These are phyloP conservation scores for Poecilia latipinna DNA, from an alignment of 2,113 vertebrate species.

Conservation along the genomic window DNA sequence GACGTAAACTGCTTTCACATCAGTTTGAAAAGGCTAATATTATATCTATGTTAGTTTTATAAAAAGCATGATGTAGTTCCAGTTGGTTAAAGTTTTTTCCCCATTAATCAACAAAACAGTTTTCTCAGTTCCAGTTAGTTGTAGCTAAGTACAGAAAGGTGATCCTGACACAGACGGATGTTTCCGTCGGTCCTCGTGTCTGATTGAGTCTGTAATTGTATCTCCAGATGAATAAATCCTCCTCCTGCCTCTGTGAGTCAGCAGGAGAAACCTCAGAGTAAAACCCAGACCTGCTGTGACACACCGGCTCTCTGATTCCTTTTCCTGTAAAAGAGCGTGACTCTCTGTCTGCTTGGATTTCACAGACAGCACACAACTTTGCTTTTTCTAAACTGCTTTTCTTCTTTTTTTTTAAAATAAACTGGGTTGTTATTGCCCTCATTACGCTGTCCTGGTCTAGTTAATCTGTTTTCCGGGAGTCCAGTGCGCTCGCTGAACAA, in stretches of 20 bases:
- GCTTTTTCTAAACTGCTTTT: background rate
- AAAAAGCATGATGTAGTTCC: too few relatives aligned
- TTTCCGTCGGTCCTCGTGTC: background rate
- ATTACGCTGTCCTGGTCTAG: constrained; percentile 39
- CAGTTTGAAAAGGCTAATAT: too few relatives aligned
- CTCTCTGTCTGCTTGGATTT: constrained; percentile 31
- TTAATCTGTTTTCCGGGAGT: constrained; percentile 61
- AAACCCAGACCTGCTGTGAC: constrained; percentile 39
- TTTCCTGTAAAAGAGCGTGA: constrained; percentile 45
- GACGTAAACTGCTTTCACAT: too few relatives aligned
- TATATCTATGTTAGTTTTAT: too few relatives aligned
- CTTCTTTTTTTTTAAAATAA: constrained; percentile 31
- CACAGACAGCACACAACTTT: constrained; percentile 39
- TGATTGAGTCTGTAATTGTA: background rate
- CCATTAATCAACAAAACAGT: too few relatives aligned
- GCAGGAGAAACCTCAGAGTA: constrained; percentile 42
- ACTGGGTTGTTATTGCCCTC: constrained; percentile 51
- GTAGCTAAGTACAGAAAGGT: too few relatives aligned
- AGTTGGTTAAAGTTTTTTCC: too few relatives aligned
- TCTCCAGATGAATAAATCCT: background rate
- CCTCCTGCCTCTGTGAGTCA: constrained; percentile 7
- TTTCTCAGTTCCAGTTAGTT: too few relatives aligned
- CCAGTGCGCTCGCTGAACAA: constrained; percentile 5
- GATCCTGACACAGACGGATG: background rate
- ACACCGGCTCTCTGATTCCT: constrained; percentile 44